Base-by-base conservation (phyloP, 2,113 vertebrate genomes). In the Ageneiosus marmoratus region DNA sequence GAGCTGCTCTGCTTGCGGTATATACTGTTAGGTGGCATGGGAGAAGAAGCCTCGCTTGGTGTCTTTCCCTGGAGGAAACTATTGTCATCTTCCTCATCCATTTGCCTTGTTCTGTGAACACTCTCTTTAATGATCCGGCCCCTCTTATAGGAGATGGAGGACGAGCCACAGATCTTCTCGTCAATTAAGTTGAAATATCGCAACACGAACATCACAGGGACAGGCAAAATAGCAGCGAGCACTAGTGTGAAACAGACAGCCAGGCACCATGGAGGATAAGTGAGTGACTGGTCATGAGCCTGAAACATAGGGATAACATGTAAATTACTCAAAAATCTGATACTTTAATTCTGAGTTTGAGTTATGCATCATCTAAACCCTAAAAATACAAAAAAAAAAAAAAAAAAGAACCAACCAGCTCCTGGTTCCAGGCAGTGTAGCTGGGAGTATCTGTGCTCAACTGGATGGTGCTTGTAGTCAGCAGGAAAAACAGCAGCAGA, bases 371-470 rank as follows among this genome's bases (percentile, higher is more conserved):
- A 44, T 10, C 20, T 5, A 22, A 22, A 56, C 18, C 0, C 48
- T 12, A 1, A 10, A 9, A 10, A 10, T 12, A 8, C 46, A 13
- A 48, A 48, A 44, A 46, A 46, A 60, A 60, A 60, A 55, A 18
- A 46, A 58, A 27, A 13, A 60, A 34, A 50, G 24, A 12, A 88
- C 94, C 91, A 92, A 99, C 98, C 96, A 81, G 93, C 32, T 97
- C 95, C 92, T 97, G 94, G 84, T 95, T 96, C 98, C 97, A 99
- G 88, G 97, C 97, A 46, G 90, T 96, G 88, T 99, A 99, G 83
- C 93, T 95, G 86, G 97, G 97, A 79, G 97, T 96, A 78, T 93
- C 97, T 92, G 96, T 93, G 86, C 87, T 88, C 93, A 99, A 94
- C 93, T 99, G 97, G 88, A 97, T 91, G 85, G 96, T 48, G 80